phyloP scores from a whole-genome alignment of 2,797 vertebrate species.

The Ctenopoma kingsleyae region DNA sequence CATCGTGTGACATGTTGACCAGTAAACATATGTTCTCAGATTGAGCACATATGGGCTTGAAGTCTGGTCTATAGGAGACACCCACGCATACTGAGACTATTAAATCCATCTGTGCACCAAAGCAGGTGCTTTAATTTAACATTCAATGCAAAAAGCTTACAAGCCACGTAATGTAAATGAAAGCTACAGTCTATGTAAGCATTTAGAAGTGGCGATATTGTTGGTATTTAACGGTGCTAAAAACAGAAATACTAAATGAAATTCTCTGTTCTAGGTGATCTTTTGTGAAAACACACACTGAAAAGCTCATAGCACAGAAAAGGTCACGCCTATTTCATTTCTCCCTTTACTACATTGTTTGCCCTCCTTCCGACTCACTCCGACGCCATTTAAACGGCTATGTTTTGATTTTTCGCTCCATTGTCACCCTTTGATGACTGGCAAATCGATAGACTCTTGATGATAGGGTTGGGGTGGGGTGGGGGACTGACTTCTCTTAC shows the following conservation, averaged over 20 bases:
- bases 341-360: background rate
- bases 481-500: slow-evolving; percentile 38
- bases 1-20: slow-evolving; percentile 6
- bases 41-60: background rate
- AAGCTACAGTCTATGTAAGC: background rate
- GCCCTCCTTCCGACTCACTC: background rate
- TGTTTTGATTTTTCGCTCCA: slow-evolving; percentile 49
- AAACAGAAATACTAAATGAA: slow-evolving; percentile 14
- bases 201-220: background rate
- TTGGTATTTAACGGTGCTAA: background rate
- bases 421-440: slow-evolving; percentile 62
- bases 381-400: background rate
- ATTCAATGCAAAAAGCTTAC: background rate
- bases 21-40: slow-evolving; percentile 1
- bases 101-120: background rate
- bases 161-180: background rate
- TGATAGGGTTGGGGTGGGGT: slow-evolving; percentile 31
- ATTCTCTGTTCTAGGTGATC: slow-evolving; percentile 6
- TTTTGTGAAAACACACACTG: slow-evolving; percentile 8
- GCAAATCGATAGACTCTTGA: slow-evolving; percentile 62
- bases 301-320: slow-evolving; percentile 9
- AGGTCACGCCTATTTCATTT: slow-evolving; percentile 3
- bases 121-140: slow-evolving; percentile 22
- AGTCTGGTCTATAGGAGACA: background rate
- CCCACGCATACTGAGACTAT: background rate